phyloP scores from a whole-genome alignment of 2,888 invertebrate species.

The Luperina nickerlii region DNA sequence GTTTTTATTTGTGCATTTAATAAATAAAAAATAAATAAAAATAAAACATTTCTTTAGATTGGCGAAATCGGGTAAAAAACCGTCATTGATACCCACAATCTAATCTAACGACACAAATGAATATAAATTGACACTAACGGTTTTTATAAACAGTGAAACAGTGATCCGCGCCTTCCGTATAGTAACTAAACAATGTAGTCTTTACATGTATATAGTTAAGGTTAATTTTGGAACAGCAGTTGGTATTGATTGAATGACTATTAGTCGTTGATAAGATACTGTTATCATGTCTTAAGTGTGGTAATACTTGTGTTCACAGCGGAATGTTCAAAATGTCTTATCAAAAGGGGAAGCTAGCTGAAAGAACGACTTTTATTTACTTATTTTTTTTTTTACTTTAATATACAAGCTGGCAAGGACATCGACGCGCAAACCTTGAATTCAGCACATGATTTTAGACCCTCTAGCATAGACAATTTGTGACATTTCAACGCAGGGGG shows the following conservation, averaged over 20 bases:
- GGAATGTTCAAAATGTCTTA: slow-evolving; percentile 29
- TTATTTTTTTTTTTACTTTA: slow-evolving; percentile 2
- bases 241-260: slow-evolving; percentile 39
- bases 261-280: slow-evolving; percentile 37
- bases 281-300: slow-evolving; percentile 22
- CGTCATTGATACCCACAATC: slow-evolving; percentile 37
- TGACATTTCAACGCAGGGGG: not conserved
- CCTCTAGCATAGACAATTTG: not conserved
- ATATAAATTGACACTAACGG: slow-evolving; percentile 38
- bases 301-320: slow-evolving; percentile 27
- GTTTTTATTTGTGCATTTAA: too few species aligned
- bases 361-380: not conserved
- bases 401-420: not conserved
- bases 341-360: slow-evolving; percentile 9
- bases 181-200: not conserved
- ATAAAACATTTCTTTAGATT: not conserved
- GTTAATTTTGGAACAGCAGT: slow-evolving; percentile 30
- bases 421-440: not conserved
- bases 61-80: slow-evolving; percentile 2
- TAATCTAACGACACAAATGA: slow-evolving; percentile 42
- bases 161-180: slow-evolving; percentile 21
- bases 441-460: not conserved
- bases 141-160: slow-evolving; percentile 35
- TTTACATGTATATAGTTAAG: slow-evolving; percentile 15
- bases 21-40: too few species aligned